phyloP scores from a whole-genome alignment of 2,888 invertebrate genomes.

The Netelia inedita region DNA sequence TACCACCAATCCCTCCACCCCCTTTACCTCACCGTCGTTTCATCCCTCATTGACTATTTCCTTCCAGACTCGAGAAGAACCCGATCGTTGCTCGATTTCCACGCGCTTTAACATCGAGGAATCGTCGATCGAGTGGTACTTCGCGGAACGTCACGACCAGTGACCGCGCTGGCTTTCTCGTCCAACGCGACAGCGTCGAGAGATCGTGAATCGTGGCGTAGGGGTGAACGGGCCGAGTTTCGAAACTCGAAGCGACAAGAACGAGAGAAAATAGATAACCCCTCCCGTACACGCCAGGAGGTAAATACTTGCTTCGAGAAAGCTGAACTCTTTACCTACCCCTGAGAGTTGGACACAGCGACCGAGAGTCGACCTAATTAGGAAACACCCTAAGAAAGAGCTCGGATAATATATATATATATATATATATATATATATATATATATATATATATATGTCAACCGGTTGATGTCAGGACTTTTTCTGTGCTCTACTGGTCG shows the following conservation, averaged over 20 bases:
- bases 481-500: no score
- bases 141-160: neutral
- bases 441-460: no score
- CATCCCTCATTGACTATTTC: neutral
- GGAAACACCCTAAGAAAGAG: slow-evolving; percentile 42
- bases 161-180: neutral
- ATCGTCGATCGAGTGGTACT: neutral
- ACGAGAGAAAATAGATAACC: neutral
- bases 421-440: neutral
- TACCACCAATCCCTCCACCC: neutral
- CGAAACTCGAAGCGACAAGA: neutral
- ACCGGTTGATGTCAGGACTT: no score
- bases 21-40: slow-evolving; percentile 1
- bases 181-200: neutral
- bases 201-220: neutral
- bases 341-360: slow-evolving; percentile 20
- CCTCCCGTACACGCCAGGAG: neutral
- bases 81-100: neutral
- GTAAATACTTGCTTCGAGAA: slow-evolving; percentile 40
- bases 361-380: slow-evolving; percentile 69
- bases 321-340: slow-evolving; percentile 22
- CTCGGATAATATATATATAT: slow-evolving; percentile 25
- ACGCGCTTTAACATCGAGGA: neutral
- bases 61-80: neutral
- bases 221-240: neutral